phyloP scores from a whole-genome alignment of 2,888 invertebrate genomes.

The Drosophila mayaguana region DNA sequence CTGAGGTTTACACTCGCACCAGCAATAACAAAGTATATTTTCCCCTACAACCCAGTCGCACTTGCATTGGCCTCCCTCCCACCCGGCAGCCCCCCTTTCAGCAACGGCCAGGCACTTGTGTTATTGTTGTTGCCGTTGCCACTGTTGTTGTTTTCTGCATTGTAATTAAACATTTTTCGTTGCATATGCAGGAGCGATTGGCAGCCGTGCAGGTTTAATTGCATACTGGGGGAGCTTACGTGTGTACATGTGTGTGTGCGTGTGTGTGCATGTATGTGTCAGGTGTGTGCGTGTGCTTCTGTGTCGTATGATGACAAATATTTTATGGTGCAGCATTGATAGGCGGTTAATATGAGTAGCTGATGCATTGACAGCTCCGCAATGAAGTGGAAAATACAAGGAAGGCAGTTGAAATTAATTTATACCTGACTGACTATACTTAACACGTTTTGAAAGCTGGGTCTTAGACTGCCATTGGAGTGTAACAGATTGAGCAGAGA shows the following conservation, averaged over 20 bases:
- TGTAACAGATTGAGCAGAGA: background rate
- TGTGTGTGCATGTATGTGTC: slow-evolving; percentile 5
- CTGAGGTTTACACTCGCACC: slow-evolving; percentile 72
- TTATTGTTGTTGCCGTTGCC: slow-evolving; percentile 43
- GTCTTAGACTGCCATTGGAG: background rate
- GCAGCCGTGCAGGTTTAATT: slow-evolving; percentile 61
- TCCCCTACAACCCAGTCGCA: background rate
- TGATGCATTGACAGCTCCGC: slow-evolving; percentile 43
- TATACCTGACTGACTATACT: slow-evolving; percentile 4
- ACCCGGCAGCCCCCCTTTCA: background rate
- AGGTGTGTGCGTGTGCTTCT: slow-evolving; percentile 20
- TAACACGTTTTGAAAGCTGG: background rate
- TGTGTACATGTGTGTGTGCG: slow-evolving; percentile 5
- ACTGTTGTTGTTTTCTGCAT: slow-evolving; percentile 54
- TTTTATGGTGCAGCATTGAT: slow-evolving; percentile 61
- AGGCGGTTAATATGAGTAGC: slow-evolving; percentile 51
- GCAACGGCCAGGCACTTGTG: slow-evolving; percentile 3
- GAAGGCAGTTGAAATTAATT: slow-evolving; percentile 29
- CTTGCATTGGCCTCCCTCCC: background rate
- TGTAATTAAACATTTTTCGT: slow-evolving; percentile 77
- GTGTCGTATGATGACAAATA: slow-evolving; percentile 50
- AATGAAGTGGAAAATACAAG: slow-evolving; percentile 12
- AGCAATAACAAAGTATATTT: slow-evolving; percentile 47
- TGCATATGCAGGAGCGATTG: slow-evolving; percentile 67
- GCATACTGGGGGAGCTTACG: slow-evolving; percentile 19